Evolutionary conservation across 2,888 invertebrate species (phyloP).

Genomic region (Hyalella azteca): DNA sequence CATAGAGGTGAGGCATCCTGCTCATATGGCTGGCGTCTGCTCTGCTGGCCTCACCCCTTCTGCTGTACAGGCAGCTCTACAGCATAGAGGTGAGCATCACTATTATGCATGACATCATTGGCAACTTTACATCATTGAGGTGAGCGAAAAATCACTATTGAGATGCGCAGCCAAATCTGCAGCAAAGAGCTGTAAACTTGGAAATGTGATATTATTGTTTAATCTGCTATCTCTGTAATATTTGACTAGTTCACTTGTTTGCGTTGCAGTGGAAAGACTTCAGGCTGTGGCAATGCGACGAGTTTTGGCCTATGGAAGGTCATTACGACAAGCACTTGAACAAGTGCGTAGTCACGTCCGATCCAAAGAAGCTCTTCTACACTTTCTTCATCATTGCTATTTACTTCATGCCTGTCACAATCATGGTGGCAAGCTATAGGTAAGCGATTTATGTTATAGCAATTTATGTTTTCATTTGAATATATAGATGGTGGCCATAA

Average conservation of each 20-base stretch:
- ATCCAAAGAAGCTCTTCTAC: conserved; percentile 60
- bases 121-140: too few species aligned
- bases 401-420: conserved; percentile 64
- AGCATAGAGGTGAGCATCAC: too few species aligned
- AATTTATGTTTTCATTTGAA: too few species aligned
- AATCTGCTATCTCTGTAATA: too few species aligned
- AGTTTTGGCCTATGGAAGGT: conserved; percentile 60
- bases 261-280: conserved; percentile 47
- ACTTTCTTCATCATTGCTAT: conserved; percentile 63
- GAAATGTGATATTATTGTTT: too few species aligned
- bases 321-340: conserved; percentile 50
- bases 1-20: conserved; percentile 59
- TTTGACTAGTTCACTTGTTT: too few species aligned
- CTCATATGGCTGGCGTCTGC: too few species aligned
- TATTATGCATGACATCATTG: too few species aligned
- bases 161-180: too few species aligned
- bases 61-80: not conserved
- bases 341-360: conserved; percentile 59
- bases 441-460: not conserved
- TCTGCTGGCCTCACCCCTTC: not conserved
- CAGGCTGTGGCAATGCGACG: conserved; percentile 59
- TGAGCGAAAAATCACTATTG: too few species aligned
- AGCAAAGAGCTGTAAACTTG: too few species aligned
- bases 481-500: too few species aligned
- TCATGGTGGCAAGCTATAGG: conserved; percentile 62